These are phyloP conservation scores for Heterotilapia buettikoferi DNA, from an alignment of 2,113 vertebrate species.

Conservation along the genomic window DNA sequence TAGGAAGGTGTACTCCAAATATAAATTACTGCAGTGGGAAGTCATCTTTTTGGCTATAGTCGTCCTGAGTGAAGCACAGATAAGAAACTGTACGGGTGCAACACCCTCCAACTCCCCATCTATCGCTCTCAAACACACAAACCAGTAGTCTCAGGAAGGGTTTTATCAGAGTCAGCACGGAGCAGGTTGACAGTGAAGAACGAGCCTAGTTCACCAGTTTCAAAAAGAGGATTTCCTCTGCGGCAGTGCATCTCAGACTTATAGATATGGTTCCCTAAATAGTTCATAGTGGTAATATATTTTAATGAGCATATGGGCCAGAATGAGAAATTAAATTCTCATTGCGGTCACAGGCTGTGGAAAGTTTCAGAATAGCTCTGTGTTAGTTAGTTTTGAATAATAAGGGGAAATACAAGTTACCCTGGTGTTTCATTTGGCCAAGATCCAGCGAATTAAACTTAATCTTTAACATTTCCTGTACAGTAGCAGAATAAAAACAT, in stretches of 20 bases:
- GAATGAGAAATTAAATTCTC: not conserved
- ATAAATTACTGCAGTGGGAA: not conserved
- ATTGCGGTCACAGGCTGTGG: not conserved
- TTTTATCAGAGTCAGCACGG: constrained; percentile 42
- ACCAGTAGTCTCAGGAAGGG: not conserved
- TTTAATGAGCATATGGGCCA: constrained; percentile 32
- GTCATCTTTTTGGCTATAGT: not conserved
- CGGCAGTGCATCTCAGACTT: constrained; percentile 11
- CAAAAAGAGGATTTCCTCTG: constrained; percentile 40
- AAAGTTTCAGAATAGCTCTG: not conserved
- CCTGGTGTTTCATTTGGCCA: not conserved
- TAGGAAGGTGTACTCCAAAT: not conserved
- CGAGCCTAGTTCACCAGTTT: constrained; percentile 6
- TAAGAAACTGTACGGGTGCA: not conserved
- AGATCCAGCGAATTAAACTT: not conserved
- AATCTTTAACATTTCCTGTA: not conserved
- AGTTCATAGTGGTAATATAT: constrained; percentile 29
- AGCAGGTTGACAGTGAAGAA: constrained; percentile 45
- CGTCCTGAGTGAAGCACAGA: not conserved
- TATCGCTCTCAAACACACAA: not conserved
- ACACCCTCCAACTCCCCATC: not conserved
- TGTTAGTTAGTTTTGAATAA: not conserved
- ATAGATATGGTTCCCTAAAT: constrained; percentile 15
- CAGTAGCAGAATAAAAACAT: not conserved
- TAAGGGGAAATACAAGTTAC: not conserved